Conservation (phyloP, 2,113 vertebrate genomes). For the Bubo scandiacus region DNA sequence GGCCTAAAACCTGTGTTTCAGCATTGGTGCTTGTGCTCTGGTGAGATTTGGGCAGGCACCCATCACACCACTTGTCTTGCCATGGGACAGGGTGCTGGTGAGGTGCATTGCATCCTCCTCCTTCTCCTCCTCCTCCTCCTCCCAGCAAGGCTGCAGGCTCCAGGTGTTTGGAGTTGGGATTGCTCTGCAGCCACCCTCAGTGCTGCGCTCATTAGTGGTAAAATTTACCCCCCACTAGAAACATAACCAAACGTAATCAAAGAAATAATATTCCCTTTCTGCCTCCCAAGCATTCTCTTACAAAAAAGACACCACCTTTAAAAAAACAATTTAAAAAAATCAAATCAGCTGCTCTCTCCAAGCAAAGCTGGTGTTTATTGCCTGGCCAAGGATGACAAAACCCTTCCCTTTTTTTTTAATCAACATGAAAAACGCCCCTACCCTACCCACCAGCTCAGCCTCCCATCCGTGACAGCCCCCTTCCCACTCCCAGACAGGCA, state of each 20-base stretch:
- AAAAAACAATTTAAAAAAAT: background rate
- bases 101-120: background rate
- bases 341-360: background rate
- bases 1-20: background rate
- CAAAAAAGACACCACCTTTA: background rate
- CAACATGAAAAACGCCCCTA: background rate
- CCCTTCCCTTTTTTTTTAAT: background rate
- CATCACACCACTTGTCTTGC: background rate
- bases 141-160: background rate
- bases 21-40: background rate
- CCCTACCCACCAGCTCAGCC: background rate
- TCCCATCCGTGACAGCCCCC: background rate
- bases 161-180: background rate
- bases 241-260: background rate
- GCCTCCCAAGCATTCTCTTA: background rate
- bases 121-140: background rate
- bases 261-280: background rate
- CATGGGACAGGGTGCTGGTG: accelerated
- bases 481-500: slow-evolving; percentile 37
- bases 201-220: background rate
- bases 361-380: background rate
- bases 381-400: background rate
- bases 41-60: background rate
- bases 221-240: background rate
- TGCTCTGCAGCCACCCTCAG: background rate